These are phyloP conservation scores for Torymus texanus DNA, from an alignment of 2,888 invertebrate genomes.

Conservation along the genomic window DNA sequence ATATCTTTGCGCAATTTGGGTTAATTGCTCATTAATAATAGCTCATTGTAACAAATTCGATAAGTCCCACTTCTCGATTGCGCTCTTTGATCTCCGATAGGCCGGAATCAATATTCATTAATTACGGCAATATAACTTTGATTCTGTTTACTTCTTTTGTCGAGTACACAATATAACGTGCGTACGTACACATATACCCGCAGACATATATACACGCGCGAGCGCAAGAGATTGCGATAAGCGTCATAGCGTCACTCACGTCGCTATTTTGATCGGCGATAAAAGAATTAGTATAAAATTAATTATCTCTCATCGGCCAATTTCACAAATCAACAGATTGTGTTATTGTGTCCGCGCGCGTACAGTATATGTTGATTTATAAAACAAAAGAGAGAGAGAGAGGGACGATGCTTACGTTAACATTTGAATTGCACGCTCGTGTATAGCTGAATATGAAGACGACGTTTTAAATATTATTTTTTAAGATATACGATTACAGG, in stretches of 20 bases:
- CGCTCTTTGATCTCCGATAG: slow-evolving; percentile 30
- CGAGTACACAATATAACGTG: neutral
- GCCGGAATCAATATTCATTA: slow-evolving; percentile 31
- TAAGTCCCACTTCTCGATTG: neutral
- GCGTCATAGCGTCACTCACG: neutral
- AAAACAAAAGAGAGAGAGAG: no score
- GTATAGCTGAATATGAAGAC: no score
- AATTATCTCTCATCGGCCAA: slow-evolving; percentile 32
- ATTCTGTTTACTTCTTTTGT: slow-evolving; percentile 34
- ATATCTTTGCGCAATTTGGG: no score
- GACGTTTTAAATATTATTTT: no score
- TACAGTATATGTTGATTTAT: no score
- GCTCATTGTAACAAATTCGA: neutral
- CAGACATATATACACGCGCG: no score
- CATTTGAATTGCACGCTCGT: no score
- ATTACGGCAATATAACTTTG: slow-evolving; percentile 18
- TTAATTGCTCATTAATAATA: neutral
- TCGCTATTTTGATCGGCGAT: slow-evolving; percentile 32
- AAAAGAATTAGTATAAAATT: slow-evolving; percentile 53
- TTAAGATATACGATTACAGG: no score
- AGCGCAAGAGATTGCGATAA: slow-evolving; percentile 7
- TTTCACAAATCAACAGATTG: slow-evolving; percentile 30
- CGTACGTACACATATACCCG: no score
- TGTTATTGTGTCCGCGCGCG: no score
- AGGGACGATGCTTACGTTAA: no score